Evolutionary conservation across 2,888 invertebrate species (phyloP).

Genomic region (Phengaris arion): DNA sequence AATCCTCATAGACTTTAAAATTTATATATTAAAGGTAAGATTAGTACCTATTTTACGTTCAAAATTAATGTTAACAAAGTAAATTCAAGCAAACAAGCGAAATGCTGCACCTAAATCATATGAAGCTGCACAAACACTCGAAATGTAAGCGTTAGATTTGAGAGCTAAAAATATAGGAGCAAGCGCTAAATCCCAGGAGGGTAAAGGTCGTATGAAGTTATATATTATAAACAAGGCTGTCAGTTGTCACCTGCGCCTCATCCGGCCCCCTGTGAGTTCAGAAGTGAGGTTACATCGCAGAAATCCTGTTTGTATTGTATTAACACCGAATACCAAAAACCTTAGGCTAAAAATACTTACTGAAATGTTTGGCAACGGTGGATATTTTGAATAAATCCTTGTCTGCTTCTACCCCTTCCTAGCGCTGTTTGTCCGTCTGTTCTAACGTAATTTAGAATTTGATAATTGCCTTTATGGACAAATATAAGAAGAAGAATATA

Average conservation of each 20-base stretch:
- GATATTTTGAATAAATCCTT: too few species aligned
- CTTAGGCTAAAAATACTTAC: neutral
- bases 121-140: conserved; percentile 7
- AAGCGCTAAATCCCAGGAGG: conserved; percentile 3
- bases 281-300: neutral
- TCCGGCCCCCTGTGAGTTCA: neutral
- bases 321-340: neutral
- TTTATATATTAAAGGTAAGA: neutral
- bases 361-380: neutral
- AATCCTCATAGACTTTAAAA: neutral
- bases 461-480: too few species aligned
- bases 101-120: conserved; percentile 8
- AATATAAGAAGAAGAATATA: too few species aligned
- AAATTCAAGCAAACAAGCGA: conserved; percentile 2
- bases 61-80: neutral
- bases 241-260: conserved; percentile 16
- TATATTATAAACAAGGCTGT: conserved; percentile 15
- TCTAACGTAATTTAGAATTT: too few species aligned
- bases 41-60: neutral
- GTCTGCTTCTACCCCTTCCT: too few species aligned
- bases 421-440: too few species aligned
- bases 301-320: conserved; percentile 5
- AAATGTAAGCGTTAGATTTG: neutral
- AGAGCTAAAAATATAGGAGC: conserved; percentile 11
- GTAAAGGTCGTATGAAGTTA: conserved; percentile 8